Evolutionary conservation across 2,888 invertebrate species (phyloP), one percentile per base, ranked within the genome.

Genomic region (Scaptomyza reducta): DNA sequence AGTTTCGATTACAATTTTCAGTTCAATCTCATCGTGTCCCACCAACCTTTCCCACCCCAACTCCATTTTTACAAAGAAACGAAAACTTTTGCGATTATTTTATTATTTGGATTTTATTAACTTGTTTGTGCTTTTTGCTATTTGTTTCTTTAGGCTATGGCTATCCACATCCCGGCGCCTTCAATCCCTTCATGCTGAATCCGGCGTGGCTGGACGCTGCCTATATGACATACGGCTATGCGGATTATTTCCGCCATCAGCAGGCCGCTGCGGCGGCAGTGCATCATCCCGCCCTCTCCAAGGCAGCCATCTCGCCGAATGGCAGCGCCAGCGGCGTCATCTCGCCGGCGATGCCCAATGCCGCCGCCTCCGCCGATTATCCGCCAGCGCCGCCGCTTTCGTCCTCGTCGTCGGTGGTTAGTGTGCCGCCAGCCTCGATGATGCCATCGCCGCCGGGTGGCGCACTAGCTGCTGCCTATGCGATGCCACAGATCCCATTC

Each of bases 191-290:
- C 91, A 93, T 97, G 70, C 92, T 97, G 61, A 96, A 96, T 88
- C 95, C 96, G 0, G 95, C 95, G 35, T 97, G 97, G 96, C 92
- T 97, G 79, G 97, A 97, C 89, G 95, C 96, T 2, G 95, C 96
- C 6, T 96, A 96, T 91, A 94, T 96, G 92, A 94, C 95, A 84
- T 96, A 96, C 90, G 94, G 95, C 46, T 93, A 93, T 92, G 93
- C 94, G 6, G 96, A 96, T 89, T 96, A 96, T 90, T 95, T 96
- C 91, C 92, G 94, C 45, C 91, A 93, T 64, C 92, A 93, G 79
- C 92, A 93, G 79, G 94, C 93, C 5, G 93, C 93, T 53, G 91
- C 89, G 50, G 89, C 91, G 29, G 91, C 89, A 25, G 88, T 88
- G 3, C 93, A 93, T 88, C 93, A 93, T 90, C 93, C 93, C 5